phyloP scores from a whole-genome alignment of 2,113 vertebrate genomes.

The Aspidoscelis tigris region DNA sequence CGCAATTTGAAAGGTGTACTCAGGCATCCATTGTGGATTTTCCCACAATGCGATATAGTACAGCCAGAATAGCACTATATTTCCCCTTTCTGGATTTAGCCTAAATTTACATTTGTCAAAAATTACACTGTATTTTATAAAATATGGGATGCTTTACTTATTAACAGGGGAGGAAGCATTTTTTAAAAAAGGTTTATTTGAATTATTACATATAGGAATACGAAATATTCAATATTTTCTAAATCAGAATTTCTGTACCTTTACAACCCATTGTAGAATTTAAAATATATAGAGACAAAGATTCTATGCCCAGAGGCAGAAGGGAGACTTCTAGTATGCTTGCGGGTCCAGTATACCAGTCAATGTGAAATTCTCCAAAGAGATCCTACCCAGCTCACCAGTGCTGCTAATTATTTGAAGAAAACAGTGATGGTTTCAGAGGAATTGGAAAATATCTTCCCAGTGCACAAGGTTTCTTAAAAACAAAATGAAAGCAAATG shows the following conservation, averaged over 20 bases:
- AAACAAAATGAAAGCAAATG: not conserved
- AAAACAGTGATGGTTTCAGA: not conserved
- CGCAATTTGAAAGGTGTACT: too few relatives aligned
- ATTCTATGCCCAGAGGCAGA: too few relatives aligned
- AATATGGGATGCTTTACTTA: not conserved
- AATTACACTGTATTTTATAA: not conserved
- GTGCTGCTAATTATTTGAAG: not conserved
- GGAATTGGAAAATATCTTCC: not conserved
- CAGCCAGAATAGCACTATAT: too few relatives aligned
- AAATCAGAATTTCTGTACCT: not conserved
- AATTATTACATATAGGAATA: not conserved
- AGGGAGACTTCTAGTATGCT: too few relatives aligned
- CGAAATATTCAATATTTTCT: not conserved
- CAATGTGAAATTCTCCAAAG: too few relatives aligned
- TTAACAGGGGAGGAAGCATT: not conserved
- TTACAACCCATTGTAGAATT: not conserved
- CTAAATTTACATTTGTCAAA: constrained; percentile 5
- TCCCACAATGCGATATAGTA: too few relatives aligned
- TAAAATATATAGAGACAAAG: too few relatives aligned
- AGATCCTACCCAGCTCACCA: too few relatives aligned
- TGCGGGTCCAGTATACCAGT: too few relatives aligned
- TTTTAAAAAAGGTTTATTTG: not conserved
- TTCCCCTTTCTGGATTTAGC: too few relatives aligned
- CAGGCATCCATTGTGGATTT: too few relatives aligned
- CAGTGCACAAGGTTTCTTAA: not conserved